Evolutionary conservation across 2,888 invertebrate genomes (phyloP), one percentile per base, ranked within the genome.

Genomic region (Diarsia mendica): DNA sequence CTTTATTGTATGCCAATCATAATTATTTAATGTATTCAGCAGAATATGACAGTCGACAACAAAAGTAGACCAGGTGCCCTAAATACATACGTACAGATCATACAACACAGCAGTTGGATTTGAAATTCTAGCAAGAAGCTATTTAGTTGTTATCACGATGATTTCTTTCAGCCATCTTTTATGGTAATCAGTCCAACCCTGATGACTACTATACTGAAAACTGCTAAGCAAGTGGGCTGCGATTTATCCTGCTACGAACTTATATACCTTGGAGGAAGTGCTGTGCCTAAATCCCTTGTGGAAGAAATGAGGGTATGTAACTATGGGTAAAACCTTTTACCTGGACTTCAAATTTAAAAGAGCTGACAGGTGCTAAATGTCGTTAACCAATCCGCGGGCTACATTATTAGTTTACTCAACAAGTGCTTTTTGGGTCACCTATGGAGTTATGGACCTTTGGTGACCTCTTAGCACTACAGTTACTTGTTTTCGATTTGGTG

Each of bases 191-290:
- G 88, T 73, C 91, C 92, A 6, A 88, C 89, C 11, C 80, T 90
- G 74, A 72, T 90, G 72, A 79, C 82, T 0, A 74, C 86, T 0
- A 70, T 92, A n/a, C 20, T 91, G 28, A 89, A 85, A 39, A 67
- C 75, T 1, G 87, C 81, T 2, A 86, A 83, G 18, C 67, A 72
- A 39, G 58, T 48, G 9, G 66, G 72, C 6, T 89, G 89, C 48
- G 89, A 90, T 71, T 87, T 91, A 8, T 80, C 88, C 0, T 86
- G 89, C 53, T 86, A 89, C 6, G 83, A 90, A 11, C 55, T 79
- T 0, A 60, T 92, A 3, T 63, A 75, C 5, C 6, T 90, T 2
- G 91, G 90, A 15, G 92, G 92, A 6, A 92, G 91, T 53, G 89
- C 89, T 6, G 87, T 89, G 0, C 82, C 87, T 4, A 60, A 63